Evolutionary conservation across 2,888 invertebrate genomes (phyloP), one percentile per base, ranked within the genome.

Genomic region (Clepsis dumicolana): DNA sequence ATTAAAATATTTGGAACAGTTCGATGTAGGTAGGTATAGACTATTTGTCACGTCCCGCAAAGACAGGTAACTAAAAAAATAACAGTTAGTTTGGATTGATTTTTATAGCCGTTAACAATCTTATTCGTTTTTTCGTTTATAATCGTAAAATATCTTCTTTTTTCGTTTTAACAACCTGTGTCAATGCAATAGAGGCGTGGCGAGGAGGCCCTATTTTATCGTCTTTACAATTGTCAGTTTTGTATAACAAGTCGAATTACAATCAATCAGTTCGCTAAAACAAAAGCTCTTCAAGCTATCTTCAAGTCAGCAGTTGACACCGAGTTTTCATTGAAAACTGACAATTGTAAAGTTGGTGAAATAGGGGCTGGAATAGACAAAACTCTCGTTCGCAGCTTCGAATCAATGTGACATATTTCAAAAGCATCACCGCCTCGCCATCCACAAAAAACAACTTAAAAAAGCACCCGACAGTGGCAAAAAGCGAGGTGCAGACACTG

Each of bases 1-100:
- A 64, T 68, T 64, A 63, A 68, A 68, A 59, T 64, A 56, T 63
- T 67, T 62, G 53, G 29, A 38, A 14, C 32, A 16, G 25, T 52
- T 41, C 38, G 57, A 57, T 12, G 18, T 14, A 14, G 35, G 21
- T 35, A 35, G 25, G n/a, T 35, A 18, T 10, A 25, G 8, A 54
- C 48, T 12, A 21, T 48, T 59, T 59, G 59, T 59, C n/a, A 59
- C n/a, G 41, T 32, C 18, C 18, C 18, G 32, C 16, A 21, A 54
- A 14, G 21, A 50, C 8, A 10, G 35, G 35, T 12, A 35, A 10
- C n/a, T 35, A 35, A 35, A 35, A 35, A 35, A 35, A 1, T 1
- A 35, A 10, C 35, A 4, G 12, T 4, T 35, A 10, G 5, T 4
- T 35, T 10, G 1, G 8, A n/a, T 16, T 16, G 41, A 4, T 16